phyloP scores from a whole-genome alignment of 2,888 invertebrate genomes.

The Sminthurinus aureus region DNA sequence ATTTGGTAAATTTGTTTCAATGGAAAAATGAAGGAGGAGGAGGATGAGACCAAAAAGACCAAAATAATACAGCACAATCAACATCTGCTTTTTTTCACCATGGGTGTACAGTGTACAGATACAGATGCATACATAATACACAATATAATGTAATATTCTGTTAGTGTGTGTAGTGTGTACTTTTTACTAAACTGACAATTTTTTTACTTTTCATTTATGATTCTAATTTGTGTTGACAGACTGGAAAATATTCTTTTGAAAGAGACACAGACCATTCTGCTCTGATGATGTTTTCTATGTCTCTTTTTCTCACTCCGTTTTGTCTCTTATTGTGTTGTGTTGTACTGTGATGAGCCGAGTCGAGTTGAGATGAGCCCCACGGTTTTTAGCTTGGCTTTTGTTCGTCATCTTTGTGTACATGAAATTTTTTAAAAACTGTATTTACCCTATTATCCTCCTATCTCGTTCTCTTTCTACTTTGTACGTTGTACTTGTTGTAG shows the following conservation, averaged over 20 bases:
- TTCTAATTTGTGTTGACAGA: constrained; percentile 45
- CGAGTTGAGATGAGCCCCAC: neutral
- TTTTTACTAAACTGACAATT: constrained; percentile 6
- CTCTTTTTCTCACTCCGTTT: neutral
- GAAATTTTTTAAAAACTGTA: constrained; percentile 18
- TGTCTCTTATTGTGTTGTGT: neutral
- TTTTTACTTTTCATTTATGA: constrained; percentile 37
- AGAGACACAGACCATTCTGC: constrained; percentile 19
- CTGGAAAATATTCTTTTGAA: constrained; percentile 44
- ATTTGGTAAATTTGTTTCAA: constrained; percentile 4
- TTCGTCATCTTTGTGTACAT: constrained; percentile 10
- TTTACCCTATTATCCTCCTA: neutral
- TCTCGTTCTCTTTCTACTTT: neutral
- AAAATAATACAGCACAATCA: neutral
- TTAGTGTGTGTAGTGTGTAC: neutral
- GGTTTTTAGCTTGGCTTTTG: neutral
- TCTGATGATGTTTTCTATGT: constrained; percentile 33
- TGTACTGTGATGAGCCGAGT: too few relatives aligned
- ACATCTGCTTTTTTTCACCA: constrained; percentile 19
- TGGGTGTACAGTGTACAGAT: neutral
- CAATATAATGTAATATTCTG: neutral
- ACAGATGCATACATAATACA: neutral
- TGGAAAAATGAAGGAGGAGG: neutral
- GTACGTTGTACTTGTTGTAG: neutral
- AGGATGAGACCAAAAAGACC: constrained; percentile 1